A percentile compares a stretch with the other conserved stretches of the same genome.
Conservation (phyloP, 2,113 vertebrate genomes). For the Eulemur macaco region DNA sequence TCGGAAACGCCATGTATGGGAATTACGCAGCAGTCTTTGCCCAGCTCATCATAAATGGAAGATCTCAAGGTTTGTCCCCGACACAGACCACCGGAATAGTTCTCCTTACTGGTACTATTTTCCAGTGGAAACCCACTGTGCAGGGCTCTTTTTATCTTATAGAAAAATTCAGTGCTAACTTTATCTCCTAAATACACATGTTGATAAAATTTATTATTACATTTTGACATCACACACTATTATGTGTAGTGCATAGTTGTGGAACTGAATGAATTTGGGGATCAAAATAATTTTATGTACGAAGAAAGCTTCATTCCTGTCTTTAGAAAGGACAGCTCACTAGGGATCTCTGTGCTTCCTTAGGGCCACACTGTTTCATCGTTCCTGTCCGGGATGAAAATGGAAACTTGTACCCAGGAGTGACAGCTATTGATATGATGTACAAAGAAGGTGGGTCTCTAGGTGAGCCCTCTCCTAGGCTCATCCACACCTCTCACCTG, state of each 20-base stretch:
- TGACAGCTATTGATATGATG: conserved; percentile 74
- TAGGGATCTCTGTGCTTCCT: background rate
- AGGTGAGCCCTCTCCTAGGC: background rate
- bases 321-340: background rate
- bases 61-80: conserved; percentile 75
- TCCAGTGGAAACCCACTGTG: background rate
- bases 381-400: conserved; percentile 71
- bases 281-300: background rate
- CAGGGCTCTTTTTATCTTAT: background rate
- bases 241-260: too few relatives aligned
- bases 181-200: background rate
- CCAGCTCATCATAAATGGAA: conserved; percentile 79
- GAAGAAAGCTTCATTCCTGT: background rate
- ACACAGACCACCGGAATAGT: background rate
- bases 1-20: conserved; percentile 78
- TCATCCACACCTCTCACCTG: background rate
- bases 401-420: conserved; percentile 68
- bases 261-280: background rate
- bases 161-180: background rate
- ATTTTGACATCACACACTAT: background rate
- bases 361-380: conserved; percentile 85
- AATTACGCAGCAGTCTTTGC: conserved; percentile 79
- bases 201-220: background rate
- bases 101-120: background rate
- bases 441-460: conserved; percentile 76